phyloP scores from a whole-genome alignment of 2,113 vertebrate species.

The Aphyosemion australe region DNA sequence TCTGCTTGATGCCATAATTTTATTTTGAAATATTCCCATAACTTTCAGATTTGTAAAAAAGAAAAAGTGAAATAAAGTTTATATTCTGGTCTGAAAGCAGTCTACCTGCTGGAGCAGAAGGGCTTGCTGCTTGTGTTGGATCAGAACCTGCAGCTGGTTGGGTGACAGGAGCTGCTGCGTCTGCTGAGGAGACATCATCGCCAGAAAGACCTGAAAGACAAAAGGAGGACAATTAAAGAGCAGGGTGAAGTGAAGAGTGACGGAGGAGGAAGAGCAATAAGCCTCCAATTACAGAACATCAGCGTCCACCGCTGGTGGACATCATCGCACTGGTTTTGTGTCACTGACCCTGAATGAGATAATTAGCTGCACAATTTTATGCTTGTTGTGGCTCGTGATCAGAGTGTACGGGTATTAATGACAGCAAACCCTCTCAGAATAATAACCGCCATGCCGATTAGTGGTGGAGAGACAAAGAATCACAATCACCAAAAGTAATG shows the following conservation, averaged over 20 bases:
- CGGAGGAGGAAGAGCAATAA: slow-evolving; percentile 59
- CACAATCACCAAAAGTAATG: too few species aligned
- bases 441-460: slow-evolving; percentile 57
- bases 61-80: too few species aligned
- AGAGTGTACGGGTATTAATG: slow-evolving; percentile 75
- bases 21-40: too few species aligned
- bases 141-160: slow-evolving; percentile 90
- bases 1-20: too few species aligned
- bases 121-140: slow-evolving; percentile 90
- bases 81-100: neutral
- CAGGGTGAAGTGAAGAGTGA: slow-evolving; percentile 23
- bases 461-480: neutral
- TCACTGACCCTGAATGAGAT: slow-evolving; percentile 61
- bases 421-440: slow-evolving; percentile 70
- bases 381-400: slow-evolving; percentile 74
- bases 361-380: slow-evolving; percentile 77
- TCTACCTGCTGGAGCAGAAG: slow-evolving; percentile 94
- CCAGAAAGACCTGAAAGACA: slow-evolving; percentile 84
- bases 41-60: too few species aligned
- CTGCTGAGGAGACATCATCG: slow-evolving; percentile 94
- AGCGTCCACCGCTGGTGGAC: slow-evolving; percentile 52
- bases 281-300: slow-evolving; percentile 48
- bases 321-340: slow-evolving; percentile 48
- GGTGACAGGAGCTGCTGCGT: slow-evolving; percentile 91
- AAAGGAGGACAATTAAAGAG: neutral